These are phyloP conservation scores for Petrolisthes manimaculis DNA, from an alignment of 2,888 invertebrate species.

Conservation along the genomic window DNA sequence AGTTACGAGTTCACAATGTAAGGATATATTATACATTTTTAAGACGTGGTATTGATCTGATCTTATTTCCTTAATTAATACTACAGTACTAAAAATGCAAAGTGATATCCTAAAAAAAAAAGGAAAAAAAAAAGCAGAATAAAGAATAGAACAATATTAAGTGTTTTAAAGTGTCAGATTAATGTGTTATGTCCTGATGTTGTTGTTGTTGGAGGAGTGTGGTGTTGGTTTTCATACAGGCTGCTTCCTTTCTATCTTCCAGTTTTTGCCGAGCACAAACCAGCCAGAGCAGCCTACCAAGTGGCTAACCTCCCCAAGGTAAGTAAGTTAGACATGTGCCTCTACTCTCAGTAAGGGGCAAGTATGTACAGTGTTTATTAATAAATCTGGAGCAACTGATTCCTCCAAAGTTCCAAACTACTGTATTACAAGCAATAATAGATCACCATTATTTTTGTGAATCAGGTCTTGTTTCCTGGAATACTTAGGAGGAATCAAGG, in stretches of 20 bases:
- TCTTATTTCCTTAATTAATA: too few species aligned
- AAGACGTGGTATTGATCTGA: too few species aligned
- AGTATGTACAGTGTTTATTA: neutral
- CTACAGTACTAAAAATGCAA: too few species aligned
- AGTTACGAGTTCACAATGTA: neutral
- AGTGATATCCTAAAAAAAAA: too few species aligned
- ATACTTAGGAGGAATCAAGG: neutral
- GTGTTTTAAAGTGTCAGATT: too few species aligned
- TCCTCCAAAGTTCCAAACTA: too few species aligned
- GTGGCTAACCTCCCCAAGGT: conserved; percentile 82
- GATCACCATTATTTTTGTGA: neutral
- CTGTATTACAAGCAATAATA: neutral
- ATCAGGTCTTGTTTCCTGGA: neutral
- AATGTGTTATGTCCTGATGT: too few species aligned
- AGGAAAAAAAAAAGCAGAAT: too few species aligned
- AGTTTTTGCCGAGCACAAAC: conserved; percentile 83
- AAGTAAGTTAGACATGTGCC: conserved; percentile 50
- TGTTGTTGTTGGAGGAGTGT: too few species aligned
- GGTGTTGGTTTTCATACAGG: too few species aligned
- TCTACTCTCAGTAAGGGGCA: neutral
- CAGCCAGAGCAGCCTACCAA: conserved; percentile 88
- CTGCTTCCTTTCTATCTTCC: conserved; percentile 62
- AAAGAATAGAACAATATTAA: too few species aligned
- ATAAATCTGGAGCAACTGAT: neutral
- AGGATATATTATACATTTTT: neutral